Evolutionary conservation across 2,113 vertebrate species (phyloP), one percentile per base, ranked within the genome.

Genomic region (Urocolius indicus): DNA sequence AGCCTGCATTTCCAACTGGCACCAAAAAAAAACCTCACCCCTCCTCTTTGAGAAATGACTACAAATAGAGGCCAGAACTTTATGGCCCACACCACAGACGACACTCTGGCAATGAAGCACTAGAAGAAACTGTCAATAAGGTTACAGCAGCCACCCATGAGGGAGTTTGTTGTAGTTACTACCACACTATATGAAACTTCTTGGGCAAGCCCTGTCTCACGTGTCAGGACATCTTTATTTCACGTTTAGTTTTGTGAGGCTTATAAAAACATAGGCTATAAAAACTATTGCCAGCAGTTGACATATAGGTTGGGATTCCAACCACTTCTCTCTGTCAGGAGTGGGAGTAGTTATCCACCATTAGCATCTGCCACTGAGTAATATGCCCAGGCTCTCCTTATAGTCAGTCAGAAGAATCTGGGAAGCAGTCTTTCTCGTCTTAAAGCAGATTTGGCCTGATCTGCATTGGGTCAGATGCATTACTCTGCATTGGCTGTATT

Each of bases 321-420:
- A 16, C 5, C 21, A 18, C 46, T 73, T 55, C 1, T 3, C 20
- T 79, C 0, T 16, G 11, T 61, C 26, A 84, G 73, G 22, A 75
- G 8, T 14, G 15, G 43, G 54, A 79, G 21, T 26, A 73, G 58
- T 41, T 65, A 8, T 2, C 23, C 14, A 48, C 6, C 18, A 7
- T 29, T 0, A 0, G 3, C 1, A 0, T 38, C 48, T 75, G 51
- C 43, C 52, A 21, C 59, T 36, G 48, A 72, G 34, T 52, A 45
- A 13, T 7, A 11, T 30, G 16, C 9, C 36, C 52, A 3, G 43
- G 46, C n/a, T 83, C 1, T 1, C 19, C n/a, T 65, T 55, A 4
- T 6, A 11, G 16, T 32, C 71, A 0, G 16, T 32, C 49, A 82
- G 22, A 17, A 32, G 41, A 79, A 61, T 36, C 78, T 84, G 57